Percentiles rank a stretch among this genome's conserved stretches.
Evolutionary conservation across 1,140 invertebrate genomes (phyloP).

Genomic region (Drosophila nasuta): DNA sequence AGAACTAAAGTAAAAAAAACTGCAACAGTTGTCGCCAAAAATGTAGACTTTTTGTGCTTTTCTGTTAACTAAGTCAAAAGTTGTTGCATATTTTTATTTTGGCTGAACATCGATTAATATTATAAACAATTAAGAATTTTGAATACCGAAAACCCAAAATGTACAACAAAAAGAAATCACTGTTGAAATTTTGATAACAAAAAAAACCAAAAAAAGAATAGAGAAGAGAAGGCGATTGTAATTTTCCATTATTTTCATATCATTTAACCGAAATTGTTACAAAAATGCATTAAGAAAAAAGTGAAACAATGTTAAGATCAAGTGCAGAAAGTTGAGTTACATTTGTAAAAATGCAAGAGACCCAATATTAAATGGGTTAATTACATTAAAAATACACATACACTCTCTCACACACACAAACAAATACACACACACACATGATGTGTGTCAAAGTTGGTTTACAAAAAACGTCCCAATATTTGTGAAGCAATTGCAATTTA

Average conservation of each 20-base stretch:
- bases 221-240: background rate
- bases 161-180: conserved; percentile 62
- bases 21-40: conserved; percentile 38
- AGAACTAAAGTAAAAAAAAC: conserved; percentile 2
- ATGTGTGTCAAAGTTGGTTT: conserved; percentile 5
- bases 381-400: conserved; percentile 7
- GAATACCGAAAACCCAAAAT: conserved; percentile 68
- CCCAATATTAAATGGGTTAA: background rate
- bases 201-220: too few species aligned
- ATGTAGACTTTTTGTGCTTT: conserved; percentile 42
- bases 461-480: conserved; percentile 5
- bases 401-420: conserved; percentile 3
- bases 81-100: conserved; percentile 48
- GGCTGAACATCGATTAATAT: conserved; percentile 44
- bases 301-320: conserved; percentile 23
- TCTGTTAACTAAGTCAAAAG: conserved; percentile 36
- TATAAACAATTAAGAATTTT: conserved; percentile 46
- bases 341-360: conserved; percentile 24
- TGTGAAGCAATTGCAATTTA: conserved; percentile 14
- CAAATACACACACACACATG: background rate
- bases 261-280: conserved; percentile 66
- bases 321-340: conserved; percentile 32
- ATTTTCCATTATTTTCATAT: conserved; percentile 48
- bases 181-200: conserved; percentile 55
- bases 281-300: conserved; percentile 29